phyloP scores from a whole-genome alignment of 2,797 vertebrate genomes.

The Kryptolebias ocellatus region DNA sequence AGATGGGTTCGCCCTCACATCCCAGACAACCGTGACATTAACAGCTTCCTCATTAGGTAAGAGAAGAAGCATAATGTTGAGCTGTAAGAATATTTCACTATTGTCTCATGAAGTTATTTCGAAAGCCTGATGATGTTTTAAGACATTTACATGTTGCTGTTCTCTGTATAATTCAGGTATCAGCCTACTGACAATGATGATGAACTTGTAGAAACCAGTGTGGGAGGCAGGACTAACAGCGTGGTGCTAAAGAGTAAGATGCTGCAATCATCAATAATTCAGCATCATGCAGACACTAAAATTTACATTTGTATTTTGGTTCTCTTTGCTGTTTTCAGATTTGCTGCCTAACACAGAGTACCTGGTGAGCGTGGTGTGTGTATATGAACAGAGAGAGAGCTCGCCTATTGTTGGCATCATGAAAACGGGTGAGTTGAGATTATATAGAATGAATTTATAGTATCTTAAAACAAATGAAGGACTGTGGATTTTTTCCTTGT shows the following conservation, averaged over 20 bases:
- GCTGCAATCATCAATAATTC: not conserved
- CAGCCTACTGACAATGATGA: conserved; percentile 91
- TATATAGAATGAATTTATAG: not conserved
- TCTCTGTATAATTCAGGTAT: conserved; percentile 79
- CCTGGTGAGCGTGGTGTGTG: conserved; percentile 90
- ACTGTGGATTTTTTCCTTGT: not conserved
- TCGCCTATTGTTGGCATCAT: conserved; percentile 85
- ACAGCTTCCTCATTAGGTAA: conserved; percentile 87
- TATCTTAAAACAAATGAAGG: not conserved
- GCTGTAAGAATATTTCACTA: not conserved
- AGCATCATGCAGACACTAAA: not conserved
- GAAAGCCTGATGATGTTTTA: not conserved
- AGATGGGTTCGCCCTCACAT: conserved; percentile 87
- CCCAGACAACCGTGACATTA: conserved; percentile 84
- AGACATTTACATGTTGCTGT: not conserved
- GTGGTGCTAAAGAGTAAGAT: conserved; percentile 89
- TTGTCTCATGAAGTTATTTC: not conserved
- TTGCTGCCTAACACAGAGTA: conserved; percentile 94
- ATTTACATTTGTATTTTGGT: not conserved
- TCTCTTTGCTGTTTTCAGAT: conserved; percentile 76
- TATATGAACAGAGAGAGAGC: conserved; percentile 92
- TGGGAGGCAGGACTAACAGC: conserved; percentile 78
- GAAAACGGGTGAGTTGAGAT: conserved; percentile 85
- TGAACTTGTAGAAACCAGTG: conserved; percentile 85
- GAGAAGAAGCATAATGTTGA: not conserved